Percentiles rank a stretch among this genome's conserved stretches.
Conservation (phyloP, 2,113 vertebrate genomes). For the Polypterus bichir region DNA sequence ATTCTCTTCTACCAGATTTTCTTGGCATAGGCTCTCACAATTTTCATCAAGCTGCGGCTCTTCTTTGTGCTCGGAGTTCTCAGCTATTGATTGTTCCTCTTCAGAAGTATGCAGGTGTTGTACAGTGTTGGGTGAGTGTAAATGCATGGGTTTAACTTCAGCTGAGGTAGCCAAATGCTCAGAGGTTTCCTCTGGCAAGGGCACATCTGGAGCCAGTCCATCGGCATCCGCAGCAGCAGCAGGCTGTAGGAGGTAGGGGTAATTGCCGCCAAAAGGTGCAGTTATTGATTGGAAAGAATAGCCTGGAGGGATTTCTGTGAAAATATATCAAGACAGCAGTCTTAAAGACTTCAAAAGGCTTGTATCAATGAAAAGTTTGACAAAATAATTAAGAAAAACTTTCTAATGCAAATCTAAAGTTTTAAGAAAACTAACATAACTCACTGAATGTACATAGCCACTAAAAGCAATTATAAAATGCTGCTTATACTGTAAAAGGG, state of each 20-base stretch:
- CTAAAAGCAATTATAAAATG: too few relatives aligned
- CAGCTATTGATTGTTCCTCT: constrained; percentile 36
- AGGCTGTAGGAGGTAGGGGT: constrained; percentile 70
- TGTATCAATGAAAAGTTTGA: constrained; percentile 20
- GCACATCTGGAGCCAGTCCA: constrained; percentile 49
- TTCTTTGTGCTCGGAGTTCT: constrained; percentile 19
- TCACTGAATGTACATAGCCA: too few relatives aligned
- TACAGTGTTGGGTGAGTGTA: constrained; percentile 53
- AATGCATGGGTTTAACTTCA: constrained; percentile 59
- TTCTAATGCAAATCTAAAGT: constrained; percentile 17
- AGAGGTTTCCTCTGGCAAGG: constrained; percentile 47
- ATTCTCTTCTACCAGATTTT: constrained; percentile 3
- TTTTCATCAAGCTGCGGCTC: constrained; percentile 23
- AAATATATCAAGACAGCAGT: constrained; percentile 13
- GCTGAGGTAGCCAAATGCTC: constrained; percentile 51
- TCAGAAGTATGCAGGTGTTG: constrained; percentile 40
- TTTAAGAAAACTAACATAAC: constrained; percentile 22
- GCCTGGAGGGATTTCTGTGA: constrained; percentile 68
- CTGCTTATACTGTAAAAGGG: too few relatives aligned
- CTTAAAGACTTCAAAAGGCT: constrained; percentile 16
- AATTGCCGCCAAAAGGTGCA: constrained; percentile 66
- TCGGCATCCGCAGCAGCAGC: constrained; percentile 51
- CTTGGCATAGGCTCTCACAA: constrained; percentile 12
- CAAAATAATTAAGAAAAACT: constrained; percentile 29
- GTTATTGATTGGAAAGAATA: constrained; percentile 77